A percentile compares a stretch with the other conserved stretches of the same genome.
These are phyloP conservation scores for zebrafish (Danio rerio) DNA, from an alignment of 2,113 vertebrate genomes.

Conservation along the genomic window GRCz12tu NC_133178.1:15869001-15869500, in stretches of 20 bases:
- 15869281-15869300: background rate
- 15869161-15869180: background rate
- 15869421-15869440: constrained; percentile 7
- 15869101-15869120: no score
- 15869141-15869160: background rate
- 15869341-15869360: background rate
- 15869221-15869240: constrained; percentile 27
- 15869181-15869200: background rate
- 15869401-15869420: constrained; percentile 24
- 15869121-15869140: background rate
- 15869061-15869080: no score
- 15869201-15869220: background rate
- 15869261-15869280: background rate
- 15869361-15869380: background rate
- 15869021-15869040: no score
- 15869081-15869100: no score
- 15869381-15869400: background rate
- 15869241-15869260: background rate
- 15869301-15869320: background rate
- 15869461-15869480: constrained; percentile 13
- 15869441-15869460: background rate
- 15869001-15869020: no score
- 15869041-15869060: no score
- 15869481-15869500: background rate
- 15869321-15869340: background rate